Evolutionary conservation across 2,888 invertebrate species (phyloP), one percentile per base, ranked within the genome.

Genomic region (Copidosoma aretas): DNA sequence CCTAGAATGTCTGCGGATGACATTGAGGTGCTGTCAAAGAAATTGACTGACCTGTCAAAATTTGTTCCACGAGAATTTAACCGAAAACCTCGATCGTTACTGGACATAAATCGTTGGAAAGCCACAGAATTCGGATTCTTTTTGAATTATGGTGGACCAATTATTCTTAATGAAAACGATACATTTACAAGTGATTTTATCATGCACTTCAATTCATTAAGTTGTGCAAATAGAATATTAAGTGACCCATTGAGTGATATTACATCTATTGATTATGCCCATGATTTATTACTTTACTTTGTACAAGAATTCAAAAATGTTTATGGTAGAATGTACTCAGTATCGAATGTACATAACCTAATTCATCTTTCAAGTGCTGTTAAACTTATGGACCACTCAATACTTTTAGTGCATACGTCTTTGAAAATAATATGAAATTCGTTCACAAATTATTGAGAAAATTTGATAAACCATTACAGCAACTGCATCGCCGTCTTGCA

Each of bases 221-320:
- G n/a, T 52, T 52, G 21, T 52, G 21, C 52, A 1, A 19, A 4
- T 21, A 17, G n/a, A 21, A 21, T 52, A 19, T 52, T 21, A 19
- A 8, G 21, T 19, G 8, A 10, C 12, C 10, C 3, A 12, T 19
- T 12, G 12, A 32, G 32, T 32, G 8, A 8, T 32, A 3, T 8
- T 8, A 8, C 3, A 32, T 3, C 3, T 10, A n/a, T 21, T n/a
- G 10, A 21, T 21, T 52, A 5, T 52, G 52, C 21, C 3, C 8
- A 52, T 19, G n/a, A 52, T 8, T 19, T 19, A 4, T 19, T 52
- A 19, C 4, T 10, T 3, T n/a, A n/a, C n/a, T 52, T 52, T 52
- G 52, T 52, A 10, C 10, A 21, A 52, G 19, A 52, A 5, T 52
- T 66, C 15, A 17, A 24, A 41, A 22, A 24, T 1, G 57, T 70